Evolutionary conservation across 1,140 invertebrate genomes (phyloP), one percentile per base, ranked within the genome.

Genomic region (Drosophila elegans): DNA sequence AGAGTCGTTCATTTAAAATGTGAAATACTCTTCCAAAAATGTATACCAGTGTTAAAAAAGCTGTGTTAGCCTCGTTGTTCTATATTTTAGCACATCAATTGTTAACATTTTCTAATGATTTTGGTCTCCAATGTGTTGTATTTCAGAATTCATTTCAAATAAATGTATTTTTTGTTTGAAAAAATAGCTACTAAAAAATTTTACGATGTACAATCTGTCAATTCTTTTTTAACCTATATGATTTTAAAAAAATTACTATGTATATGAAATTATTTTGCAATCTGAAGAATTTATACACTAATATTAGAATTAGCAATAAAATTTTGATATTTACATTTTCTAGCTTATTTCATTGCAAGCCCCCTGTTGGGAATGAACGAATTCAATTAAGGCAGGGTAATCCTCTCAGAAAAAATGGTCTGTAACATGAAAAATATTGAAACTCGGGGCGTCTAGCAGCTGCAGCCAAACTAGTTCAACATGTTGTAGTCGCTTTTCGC

Each of bases 401-500:
- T 32, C 12, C 29, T 39, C 36, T 25, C 38, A n/a, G 48, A 71
- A 64, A 79, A 56, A 54, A 52, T 27, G 10, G 10, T 57, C 52
- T 74, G 74, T 54, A 66, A 74, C 46, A 54, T 63, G 49, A 51
- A 68, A 77, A 63, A 69, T 69, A 49, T 66, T 41, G 81, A 81
- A 71, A 53, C 46, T 77, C 38, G 45, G 39, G 34, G 25, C 27
- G 21, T 75, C 45, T 74, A 78, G 72, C 83, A 88, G 83, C 84
- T 80, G 79, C 83, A 64, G 49, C 55, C 46, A 83, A 89, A 88
- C 83, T 89, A 89, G 84, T 88, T 83, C 84, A 79, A 88, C 84
- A 73, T 79, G 83, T 89, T 88, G 80, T 32, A 29, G 42, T 60
- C 27, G 48, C 38, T 52, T 52, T 56, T 48, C 44, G 48, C 42